Percentiles rank a stretch among this genome's conserved stretches.
Conservation (phyloP, 2,113 vertebrate species). For the human region GRCh38 chr14:47644501-47645000, state of each 20-base stretch:
- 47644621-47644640: not conserved
- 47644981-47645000: not conserved
- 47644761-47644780: not conserved
- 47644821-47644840: not conserved
- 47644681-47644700: not conserved
- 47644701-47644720: not conserved
- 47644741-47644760: not conserved
- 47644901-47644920: not conserved
- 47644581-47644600: not conserved
- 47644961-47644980: not conserved
- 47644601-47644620: not conserved
- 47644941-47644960: not conserved
- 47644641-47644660: not conserved
- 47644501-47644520: not conserved
- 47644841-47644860: not conserved
- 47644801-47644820: not conserved
- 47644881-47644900: not conserved
- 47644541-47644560: too few relatives aligned
- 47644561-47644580: not conserved
- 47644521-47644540: too few relatives aligned
- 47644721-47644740: not conserved
- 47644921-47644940: not conserved
- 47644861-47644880: not conserved
- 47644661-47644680: not conserved
- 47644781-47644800: not conserved